Percentiles rank a stretch among this genome's conserved stretches.
Conservation (phyloP, 2,888 invertebrate species). For the Heliconius ismenius region DNA sequence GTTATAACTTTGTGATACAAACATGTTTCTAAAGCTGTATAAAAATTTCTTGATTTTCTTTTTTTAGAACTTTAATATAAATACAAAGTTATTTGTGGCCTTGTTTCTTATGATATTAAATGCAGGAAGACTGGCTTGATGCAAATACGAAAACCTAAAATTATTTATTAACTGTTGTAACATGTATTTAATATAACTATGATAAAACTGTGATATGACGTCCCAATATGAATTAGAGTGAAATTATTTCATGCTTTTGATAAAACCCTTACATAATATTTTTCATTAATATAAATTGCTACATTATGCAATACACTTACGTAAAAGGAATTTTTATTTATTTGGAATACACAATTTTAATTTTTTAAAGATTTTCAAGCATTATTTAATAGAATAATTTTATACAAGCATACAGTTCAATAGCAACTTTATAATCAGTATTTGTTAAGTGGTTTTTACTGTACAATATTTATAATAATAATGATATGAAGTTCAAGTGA, state of each 20-base stretch:
- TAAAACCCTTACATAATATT: neutral
- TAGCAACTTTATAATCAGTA: neutral
- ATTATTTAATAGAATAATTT: neutral
- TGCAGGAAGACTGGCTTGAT: constrained; percentile 34
- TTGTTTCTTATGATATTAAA: constrained; percentile 36
- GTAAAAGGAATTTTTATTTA: neutral
- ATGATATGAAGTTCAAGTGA: neutral
- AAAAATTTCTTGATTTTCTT: constrained; percentile 1
- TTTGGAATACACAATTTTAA: neutral
- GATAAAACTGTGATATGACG: constrained; percentile 34
- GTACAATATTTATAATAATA: neutral
- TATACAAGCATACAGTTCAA: neutral
- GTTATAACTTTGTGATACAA: constrained; percentile 8
- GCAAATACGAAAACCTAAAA: constrained; percentile 30
- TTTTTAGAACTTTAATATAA: constrained; percentile 29
- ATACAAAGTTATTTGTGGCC: constrained; percentile 38
- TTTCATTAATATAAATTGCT: neutral
- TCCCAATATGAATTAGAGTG: constrained; percentile 19
- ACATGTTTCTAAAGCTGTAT: constrained; percentile 15
- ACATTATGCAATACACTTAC: neutral
- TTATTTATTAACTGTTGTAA: constrained; percentile 23
- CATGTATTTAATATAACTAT: constrained; percentile 27
- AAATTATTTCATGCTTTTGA: constrained; percentile 18
- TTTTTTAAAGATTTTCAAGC: neutral
- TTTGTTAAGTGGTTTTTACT: neutral